Evolutionary conservation across 2,888 invertebrate genomes (phyloP), one percentile per base, ranked within the genome.

Genomic region (Scaptomyza flava): DNA sequence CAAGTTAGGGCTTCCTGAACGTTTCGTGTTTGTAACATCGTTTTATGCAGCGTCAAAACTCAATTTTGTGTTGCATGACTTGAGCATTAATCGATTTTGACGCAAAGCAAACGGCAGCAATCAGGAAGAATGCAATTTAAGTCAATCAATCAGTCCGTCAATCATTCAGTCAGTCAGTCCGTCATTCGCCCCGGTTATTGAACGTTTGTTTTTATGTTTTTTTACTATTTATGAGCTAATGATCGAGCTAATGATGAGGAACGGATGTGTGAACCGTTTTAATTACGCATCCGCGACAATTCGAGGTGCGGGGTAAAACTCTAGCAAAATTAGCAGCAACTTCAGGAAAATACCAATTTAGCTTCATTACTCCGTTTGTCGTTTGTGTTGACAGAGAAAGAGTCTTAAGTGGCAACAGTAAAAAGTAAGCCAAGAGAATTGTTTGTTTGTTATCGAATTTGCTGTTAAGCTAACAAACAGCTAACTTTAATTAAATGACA

Each of bases 111-210:
- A 47, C 50, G 56, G 56, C 53, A 46, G 59, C 58, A 75, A 87
- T 83, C 82, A 72, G 82, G 82, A 83, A 87, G 86, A 77, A 45
- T 74, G 85, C 85, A 87, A 84, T 84, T 82, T 72, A 63, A 81
- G 63, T 73, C 79, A 64, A 47, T 71, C 68, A 68, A 46, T 68
- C 68, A 85, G 62, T 68, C 66, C 79, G 62, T 51, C 74, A 83
- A 38, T 52, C 43, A 52, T 38, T 56, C 74, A 61, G 7, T 17
- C 64, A 45, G 33, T 36, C 61, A 68, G 5, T 60, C 61, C 52
- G 48, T 52, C 67, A 67, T 43, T 57, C 52, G 58, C 63, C 61
- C 67, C 57, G 64, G 30, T 60, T 85, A 66, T 65, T 65, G 67
- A 69, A 73, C 63, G 53, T 67, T 53, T 56, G 14, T 34, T 23